Conservation (phyloP, 2,797 vertebrate genomes). For the Tarsius wallacei region DNA sequence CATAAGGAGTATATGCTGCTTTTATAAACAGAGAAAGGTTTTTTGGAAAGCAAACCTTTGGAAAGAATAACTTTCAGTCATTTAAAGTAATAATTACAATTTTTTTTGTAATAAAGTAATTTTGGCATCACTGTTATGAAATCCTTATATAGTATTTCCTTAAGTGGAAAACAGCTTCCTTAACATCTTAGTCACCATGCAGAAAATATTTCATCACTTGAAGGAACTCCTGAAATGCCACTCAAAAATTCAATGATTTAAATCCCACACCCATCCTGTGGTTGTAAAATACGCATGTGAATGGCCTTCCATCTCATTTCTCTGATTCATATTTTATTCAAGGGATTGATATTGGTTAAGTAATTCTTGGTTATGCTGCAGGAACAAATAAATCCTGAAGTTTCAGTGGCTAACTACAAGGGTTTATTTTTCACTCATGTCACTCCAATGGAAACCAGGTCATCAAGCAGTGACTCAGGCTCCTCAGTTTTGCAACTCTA, state of each 20-base stretch:
- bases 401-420: not conserved
- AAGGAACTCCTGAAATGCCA: not conserved
- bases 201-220: not conserved
- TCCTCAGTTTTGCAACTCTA: not conserved
- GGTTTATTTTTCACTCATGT: not conserved
- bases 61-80: slow-evolving; percentile 44
- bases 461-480: not conserved
- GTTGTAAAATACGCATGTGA: not conserved
- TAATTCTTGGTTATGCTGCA: slow-evolving; percentile 10
- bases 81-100: slow-evolving; percentile 49
- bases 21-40: not conserved
- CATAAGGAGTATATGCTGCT: not conserved
- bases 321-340: slow-evolving; percentile 36
- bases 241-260: slow-evolving; percentile 23
- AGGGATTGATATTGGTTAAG: not conserved
- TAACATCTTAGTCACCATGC: not conserved
- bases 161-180: not conserved
- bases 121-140: not conserved
- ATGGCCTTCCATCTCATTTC: not conserved
- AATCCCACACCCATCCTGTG: not conserved
- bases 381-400: slow-evolving; percentile 49
- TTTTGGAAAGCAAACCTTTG: not conserved
- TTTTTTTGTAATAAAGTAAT: slow-evolving; percentile 33
- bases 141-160: not conserved
- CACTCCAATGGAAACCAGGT: not conserved